Evolutionary conservation across 2,888 invertebrate species (phyloP).

Genomic region (Notodromas monacha): DNA sequence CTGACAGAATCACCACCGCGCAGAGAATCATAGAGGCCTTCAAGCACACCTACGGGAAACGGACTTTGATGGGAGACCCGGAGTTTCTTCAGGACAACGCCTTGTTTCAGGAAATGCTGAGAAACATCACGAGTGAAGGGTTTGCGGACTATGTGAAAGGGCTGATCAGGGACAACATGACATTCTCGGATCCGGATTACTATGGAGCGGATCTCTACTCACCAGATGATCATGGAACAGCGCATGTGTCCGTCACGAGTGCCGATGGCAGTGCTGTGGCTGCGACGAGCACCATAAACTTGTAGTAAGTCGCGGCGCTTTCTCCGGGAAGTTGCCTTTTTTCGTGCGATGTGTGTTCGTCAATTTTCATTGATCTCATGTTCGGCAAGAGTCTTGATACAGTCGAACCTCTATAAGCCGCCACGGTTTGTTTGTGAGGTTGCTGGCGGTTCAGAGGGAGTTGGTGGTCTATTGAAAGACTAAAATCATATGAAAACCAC

Average conservation of each 20-base stretch:
- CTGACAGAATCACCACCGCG: constrained; percentile 25
- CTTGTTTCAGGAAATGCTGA: constrained; percentile 23
- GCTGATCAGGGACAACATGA: constrained; percentile 29
- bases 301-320: constrained; percentile 43
- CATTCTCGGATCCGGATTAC: constrained; percentile 28
- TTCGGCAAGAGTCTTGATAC: too few species aligned
- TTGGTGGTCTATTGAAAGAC: too few species aligned
- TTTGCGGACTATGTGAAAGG: constrained; percentile 28
- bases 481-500: too few species aligned
- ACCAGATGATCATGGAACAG: constrained; percentile 29
- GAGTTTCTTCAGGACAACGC: too few species aligned
- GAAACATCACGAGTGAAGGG: constrained; percentile 26
- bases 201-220: constrained; percentile 33
- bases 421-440: too few species aligned
- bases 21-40: constrained; percentile 59
- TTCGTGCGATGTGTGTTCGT: too few species aligned
- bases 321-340: too few species aligned
- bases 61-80: constrained; percentile 51
- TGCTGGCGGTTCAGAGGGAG: too few species aligned
- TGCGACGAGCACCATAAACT: constrained; percentile 63
- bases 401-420: too few species aligned
- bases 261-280: constrained; percentile 68
- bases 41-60: constrained; percentile 60
- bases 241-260: constrained; percentile 53
- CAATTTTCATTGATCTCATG: too few species aligned